These are phyloP conservation scores for Cryptocephalus moraei DNA, from an alignment of 2,888 invertebrate genomes.

Conservation along the genomic window DNA sequence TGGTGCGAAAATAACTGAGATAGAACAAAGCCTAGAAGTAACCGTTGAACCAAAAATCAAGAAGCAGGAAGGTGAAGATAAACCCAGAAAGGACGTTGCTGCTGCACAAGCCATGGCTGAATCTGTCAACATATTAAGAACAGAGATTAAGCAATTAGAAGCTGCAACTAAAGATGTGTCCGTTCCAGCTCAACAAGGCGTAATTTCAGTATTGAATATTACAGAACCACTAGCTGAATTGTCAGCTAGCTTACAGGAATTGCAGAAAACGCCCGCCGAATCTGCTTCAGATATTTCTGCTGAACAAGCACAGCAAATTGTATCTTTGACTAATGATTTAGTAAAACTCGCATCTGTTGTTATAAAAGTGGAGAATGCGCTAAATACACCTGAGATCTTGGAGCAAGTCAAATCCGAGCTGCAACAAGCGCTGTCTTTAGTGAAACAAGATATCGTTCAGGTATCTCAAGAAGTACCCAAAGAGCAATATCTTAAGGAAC, in stretches of 20 bases:
- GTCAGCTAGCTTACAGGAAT: slow-evolving; percentile 6
- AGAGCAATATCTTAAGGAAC: neutral
- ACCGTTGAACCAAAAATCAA: neutral
- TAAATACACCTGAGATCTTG: slow-evolving; percentile 3
- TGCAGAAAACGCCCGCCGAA: neutral
- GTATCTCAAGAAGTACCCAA: neutral
- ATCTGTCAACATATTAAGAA: neutral
- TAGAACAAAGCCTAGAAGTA: neutral
- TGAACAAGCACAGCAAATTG: slow-evolving; percentile 7
- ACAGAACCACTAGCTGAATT: slow-evolving; percentile 5
- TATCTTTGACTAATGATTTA: slow-evolving; percentile 7
- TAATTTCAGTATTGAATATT: slow-evolving; percentile 11
- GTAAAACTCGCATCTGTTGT: slow-evolving; percentile 5
- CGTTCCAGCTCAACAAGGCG: slow-evolving; percentile 8
- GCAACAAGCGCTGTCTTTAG: slow-evolving; percentile 1
- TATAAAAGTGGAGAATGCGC: slow-evolving; percentile 1
- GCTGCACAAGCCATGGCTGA: neutral
- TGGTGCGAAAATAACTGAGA: neutral
- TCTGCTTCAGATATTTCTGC: neutral
- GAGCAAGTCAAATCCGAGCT: slow-evolving; percentile 3
- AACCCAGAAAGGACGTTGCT: slow-evolving; percentile 5
- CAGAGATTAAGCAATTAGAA: slow-evolving; percentile 1
- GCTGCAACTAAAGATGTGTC: neutral
- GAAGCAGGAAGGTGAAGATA: neutral
- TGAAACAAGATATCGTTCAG: neutral